These are phyloP conservation scores for Cheirogaleus major DNA, from an alignment of 2,797 vertebrate genomes.

Conservation along the genomic window DNA sequence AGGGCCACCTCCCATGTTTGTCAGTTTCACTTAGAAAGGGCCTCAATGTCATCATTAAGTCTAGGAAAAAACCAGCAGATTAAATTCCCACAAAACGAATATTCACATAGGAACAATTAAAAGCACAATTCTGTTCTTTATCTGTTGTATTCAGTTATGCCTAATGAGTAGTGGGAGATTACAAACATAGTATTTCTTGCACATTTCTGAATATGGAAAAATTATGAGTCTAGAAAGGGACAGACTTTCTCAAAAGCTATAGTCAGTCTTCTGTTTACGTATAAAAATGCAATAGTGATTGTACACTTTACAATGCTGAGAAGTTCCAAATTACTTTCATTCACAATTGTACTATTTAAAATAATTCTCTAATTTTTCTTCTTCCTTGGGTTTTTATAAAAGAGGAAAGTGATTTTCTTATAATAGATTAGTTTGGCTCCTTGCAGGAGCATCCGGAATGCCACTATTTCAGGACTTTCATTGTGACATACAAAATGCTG, in stretches of 20 bases:
- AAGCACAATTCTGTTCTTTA: slow-evolving; percentile 40
- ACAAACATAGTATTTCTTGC: slow-evolving; percentile 30
- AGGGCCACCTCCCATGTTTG: not conserved
- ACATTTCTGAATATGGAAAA: slow-evolving; percentile 30
- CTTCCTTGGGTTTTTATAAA: not conserved
- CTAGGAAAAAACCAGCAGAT: not conserved
- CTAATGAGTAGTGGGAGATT: not conserved
- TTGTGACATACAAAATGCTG: slow-evolving; percentile 47
- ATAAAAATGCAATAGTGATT: slow-evolving; percentile 20
- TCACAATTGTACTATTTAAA: slow-evolving; percentile 47
- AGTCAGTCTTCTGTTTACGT: not conserved
- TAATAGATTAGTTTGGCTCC: not conserved
- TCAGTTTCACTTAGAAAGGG: not conserved
- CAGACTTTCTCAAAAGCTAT: not conserved
- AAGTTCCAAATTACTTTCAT: slow-evolving; percentile 36
- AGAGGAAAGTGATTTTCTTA: slow-evolving; percentile 51
- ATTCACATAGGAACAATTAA: not conserved
- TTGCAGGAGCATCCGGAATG: slow-evolving; percentile 27
- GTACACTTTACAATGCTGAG: not conserved
- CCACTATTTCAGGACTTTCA: slow-evolving; percentile 24
- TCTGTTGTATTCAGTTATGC: not conserved
- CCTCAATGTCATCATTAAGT: not conserved
- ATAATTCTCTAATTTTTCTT: not conserved
- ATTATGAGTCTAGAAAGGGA: not conserved
- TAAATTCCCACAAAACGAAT: slow-evolving; percentile 15